These are phyloP conservation scores for Choloepus didactylus DNA, from an alignment of 2,797 vertebrate genomes.

Conservation along the genomic window DNA sequence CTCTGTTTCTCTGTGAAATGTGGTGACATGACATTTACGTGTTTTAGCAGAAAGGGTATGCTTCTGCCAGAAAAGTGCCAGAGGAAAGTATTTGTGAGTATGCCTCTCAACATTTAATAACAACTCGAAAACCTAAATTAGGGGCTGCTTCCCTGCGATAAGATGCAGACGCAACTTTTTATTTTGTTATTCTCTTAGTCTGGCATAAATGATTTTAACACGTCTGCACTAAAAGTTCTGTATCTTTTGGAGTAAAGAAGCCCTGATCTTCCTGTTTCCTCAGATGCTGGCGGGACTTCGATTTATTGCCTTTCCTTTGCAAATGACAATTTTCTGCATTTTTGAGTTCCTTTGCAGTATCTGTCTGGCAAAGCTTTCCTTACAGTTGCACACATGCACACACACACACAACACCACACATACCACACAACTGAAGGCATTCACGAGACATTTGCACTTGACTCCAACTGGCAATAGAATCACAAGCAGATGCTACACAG, in stretches of 20 bases:
- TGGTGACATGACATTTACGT: neutral
- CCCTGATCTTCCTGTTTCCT: slow-evolving; percentile 77
- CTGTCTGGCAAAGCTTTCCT: slow-evolving; percentile 79
- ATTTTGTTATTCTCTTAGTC: slow-evolving; percentile 76
- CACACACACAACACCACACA: neutral
- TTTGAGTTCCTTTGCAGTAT: slow-evolving; percentile 76
- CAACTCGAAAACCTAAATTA: slow-evolving; percentile 61
- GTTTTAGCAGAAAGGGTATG: slow-evolving; percentile 5
- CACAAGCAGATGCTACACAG: slow-evolving; percentile 43
- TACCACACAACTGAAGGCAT: neutral
- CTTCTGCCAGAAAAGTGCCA: neutral
- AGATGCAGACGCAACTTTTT: slow-evolving; percentile 71
- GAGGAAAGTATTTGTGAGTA: slow-evolving; percentile 10
- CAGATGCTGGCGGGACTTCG: slow-evolving; percentile 79
- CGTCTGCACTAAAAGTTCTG: slow-evolving; percentile 73
- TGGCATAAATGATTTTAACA: slow-evolving; percentile 75
- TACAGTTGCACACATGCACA: neutral
- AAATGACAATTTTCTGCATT: slow-evolving; percentile 83
- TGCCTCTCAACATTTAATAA: slow-evolving; percentile 65
- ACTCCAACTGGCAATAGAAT: slow-evolving; percentile 39
- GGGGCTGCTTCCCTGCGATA: slow-evolving; percentile 43
- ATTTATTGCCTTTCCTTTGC: slow-evolving; percentile 78
- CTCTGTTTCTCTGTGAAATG: neutral
- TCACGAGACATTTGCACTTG: neutral
- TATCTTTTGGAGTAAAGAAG: slow-evolving; percentile 81